These are phyloP conservation scores for Meandrina meandrites DNA, from an alignment of 92 coral and sea anemone genomes.

Conservation along the genomic window DNA sequence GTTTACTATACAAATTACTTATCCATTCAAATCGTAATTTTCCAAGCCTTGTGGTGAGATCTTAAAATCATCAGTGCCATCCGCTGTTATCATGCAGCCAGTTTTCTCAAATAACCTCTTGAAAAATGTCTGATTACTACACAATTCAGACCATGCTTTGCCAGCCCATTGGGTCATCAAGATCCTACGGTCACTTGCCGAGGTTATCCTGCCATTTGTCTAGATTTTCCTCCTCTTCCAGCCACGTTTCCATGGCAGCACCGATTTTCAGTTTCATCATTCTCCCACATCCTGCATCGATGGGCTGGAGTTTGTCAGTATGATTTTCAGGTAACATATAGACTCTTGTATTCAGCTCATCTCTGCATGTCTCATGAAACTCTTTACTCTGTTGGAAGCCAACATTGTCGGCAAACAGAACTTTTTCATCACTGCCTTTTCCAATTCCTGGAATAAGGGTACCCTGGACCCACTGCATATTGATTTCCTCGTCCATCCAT, in stretches of 20 bases:
- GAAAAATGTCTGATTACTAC: too few species aligned
- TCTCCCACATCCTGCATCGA: conserved; percentile 50
- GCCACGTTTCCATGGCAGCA: conserved; percentile 53
- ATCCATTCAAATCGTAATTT: not conserved
- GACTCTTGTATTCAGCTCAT: conserved; percentile 28
- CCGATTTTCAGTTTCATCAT: conserved; percentile 47
- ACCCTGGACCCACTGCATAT: not conserved
- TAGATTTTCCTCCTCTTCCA: conserved; percentile 48
- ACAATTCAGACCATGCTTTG: conserved; percentile 35
- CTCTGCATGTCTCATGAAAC: conserved; percentile 50
- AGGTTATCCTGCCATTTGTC: conserved; percentile 50
- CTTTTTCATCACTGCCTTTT: too few species aligned
- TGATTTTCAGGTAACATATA: conserved; percentile 36
- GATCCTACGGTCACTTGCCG: conserved; percentile 34
- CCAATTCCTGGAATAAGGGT: too few species aligned
- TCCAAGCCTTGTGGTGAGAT: not conserved
- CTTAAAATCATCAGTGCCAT: not conserved
- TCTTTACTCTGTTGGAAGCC: conserved; percentile 29
- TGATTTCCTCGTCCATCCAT: conserved; percentile 10
- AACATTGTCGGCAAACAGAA: conserved; percentile 47
- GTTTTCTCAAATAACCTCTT: not conserved
- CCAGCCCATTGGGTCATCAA: conserved; percentile 51
- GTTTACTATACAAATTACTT: too few species aligned
- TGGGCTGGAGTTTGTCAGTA: conserved; percentile 42
- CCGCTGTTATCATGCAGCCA: not conserved